Conservation (phyloP, 2,888 invertebrate genomes). For the Sphinx pinastri region DNA sequence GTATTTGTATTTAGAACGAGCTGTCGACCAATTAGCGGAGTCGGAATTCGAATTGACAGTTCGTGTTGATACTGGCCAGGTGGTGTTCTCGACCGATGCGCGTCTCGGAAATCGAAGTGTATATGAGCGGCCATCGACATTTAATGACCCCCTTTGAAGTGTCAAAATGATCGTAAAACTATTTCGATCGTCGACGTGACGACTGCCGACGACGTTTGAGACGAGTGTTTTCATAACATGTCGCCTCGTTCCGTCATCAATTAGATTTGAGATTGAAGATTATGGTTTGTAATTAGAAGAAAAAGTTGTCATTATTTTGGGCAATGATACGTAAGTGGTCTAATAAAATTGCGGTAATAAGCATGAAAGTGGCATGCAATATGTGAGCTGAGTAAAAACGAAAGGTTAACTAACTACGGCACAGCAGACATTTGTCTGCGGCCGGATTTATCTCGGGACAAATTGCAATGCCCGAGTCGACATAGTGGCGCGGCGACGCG, state of each 20-base stretch:
- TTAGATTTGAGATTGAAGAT: slow-evolving; percentile 34
- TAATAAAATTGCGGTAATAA: slow-evolving; percentile 23
- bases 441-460: slow-evolving; percentile 76
- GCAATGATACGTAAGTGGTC: neutral
- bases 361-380: slow-evolving; percentile 29
- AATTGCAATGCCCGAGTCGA: slow-evolving; percentile 67
- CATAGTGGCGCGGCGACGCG: slow-evolving; percentile 41
- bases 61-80: slow-evolving; percentile 74
- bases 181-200: slow-evolving; percentile 59
- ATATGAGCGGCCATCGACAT: slow-evolving; percentile 63
- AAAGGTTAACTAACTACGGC: slow-evolving; percentile 55
- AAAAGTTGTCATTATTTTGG: neutral
- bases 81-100: slow-evolving; percentile 57
- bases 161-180: slow-evolving; percentile 72
- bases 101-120: slow-evolving; percentile 62
- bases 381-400: slow-evolving; percentile 45
- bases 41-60: slow-evolving; percentile 73
- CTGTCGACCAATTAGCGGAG: slow-evolving; percentile 70
- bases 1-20: slow-evolving; percentile 70
- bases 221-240: slow-evolving; percentile 64
- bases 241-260: slow-evolving; percentile 51
- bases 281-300: slow-evolving; percentile 4
- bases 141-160: slow-evolving; percentile 78
- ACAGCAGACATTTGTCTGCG: slow-evolving; percentile 74
- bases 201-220: slow-evolving; percentile 53